A percentile compares a stretch with the other conserved stretches of the same genome.
Evolutionary conservation across 2,797 vertebrate genomes (phyloP).

Genomic region (Rhinophrynus dorsalis): DNA sequence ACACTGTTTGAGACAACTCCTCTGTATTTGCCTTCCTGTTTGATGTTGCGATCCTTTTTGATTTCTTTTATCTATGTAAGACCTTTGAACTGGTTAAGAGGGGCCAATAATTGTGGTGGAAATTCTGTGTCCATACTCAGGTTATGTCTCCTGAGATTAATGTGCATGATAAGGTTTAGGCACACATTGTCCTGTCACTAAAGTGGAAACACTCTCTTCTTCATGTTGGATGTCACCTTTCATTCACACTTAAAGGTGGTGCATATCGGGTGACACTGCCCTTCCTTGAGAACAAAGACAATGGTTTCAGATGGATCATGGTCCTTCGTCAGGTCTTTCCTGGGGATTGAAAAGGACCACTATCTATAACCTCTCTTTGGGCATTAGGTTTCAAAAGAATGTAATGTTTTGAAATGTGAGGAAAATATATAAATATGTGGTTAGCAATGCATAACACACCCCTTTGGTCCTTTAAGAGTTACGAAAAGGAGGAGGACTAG

Average conservation of each 20-base stretch:
- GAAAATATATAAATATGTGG: background rate
- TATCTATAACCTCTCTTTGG: conserved; percentile 14
- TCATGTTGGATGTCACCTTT: conserved; percentile 18
- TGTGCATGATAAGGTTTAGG: conserved; percentile 5
- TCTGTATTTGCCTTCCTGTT: too few species aligned
- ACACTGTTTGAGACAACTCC: too few species aligned
- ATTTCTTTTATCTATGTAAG: too few species aligned
- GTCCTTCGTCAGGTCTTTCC: conserved; percentile 27
- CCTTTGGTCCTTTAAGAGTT: too few species aligned
- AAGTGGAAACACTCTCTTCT: background rate
- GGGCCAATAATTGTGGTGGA: too few species aligned
- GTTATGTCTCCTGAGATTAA: background rate
- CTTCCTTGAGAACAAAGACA: conserved; percentile 31
- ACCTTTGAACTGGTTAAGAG: too few species aligned
- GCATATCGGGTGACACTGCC: conserved; percentile 34
- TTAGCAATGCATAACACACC: too few species aligned
- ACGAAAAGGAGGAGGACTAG: too few species aligned
- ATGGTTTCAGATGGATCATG: conserved; percentile 9
- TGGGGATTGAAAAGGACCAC: background rate
- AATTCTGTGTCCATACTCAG: background rate
- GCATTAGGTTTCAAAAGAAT: conserved; percentile 25
- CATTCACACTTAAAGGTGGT: conserved; percentile 32
- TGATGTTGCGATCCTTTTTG: too few species aligned
- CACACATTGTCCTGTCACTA: background rate
- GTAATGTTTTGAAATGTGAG: conserved; percentile 27